Evolutionary conservation across 2,888 invertebrate species (phyloP), one percentile per base, ranked within the genome.

Genomic region (Agonopterix alstromeriana): DNA sequence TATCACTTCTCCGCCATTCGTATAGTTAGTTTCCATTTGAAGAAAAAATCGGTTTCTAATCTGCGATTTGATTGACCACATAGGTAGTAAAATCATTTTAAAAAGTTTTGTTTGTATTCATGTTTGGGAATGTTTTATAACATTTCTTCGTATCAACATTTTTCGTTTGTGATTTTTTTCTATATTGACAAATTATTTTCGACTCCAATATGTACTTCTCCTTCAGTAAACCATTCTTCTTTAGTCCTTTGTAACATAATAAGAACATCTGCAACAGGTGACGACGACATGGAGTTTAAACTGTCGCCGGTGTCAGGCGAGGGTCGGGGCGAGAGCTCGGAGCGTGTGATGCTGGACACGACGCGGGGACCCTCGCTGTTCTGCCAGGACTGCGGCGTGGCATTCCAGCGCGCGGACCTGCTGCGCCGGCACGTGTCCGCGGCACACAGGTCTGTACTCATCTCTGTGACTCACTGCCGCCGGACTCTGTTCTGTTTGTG

Each of bases 381-480:
- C 77, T 95, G 95, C 65, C 91, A 92, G 54, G 93, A 93, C 52
- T 96, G 95, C 66, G 95, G 94, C 45, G 92, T 94, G 59, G 93
- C 94, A 2, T 95, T 95, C 80, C 94, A 94, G 67, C 89, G 95
- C 10, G 91, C 93, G 41, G 95, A 95, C 72, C 85, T 94, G 60
- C 81, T 95, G 49, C 90, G 93, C 48, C 86, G 94, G 9, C 95
- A 95, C 69, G 90, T 91, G 17, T 91, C 92, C 43, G 87, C 89
- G 0, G 89, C 89, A 2, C 89, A 89, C 55, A 87, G 83, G 89
- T 88, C 70, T n/a, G 47, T 27, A 27, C 27, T 0, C 27, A 5
- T 27, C 27, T 27, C 27, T 27, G 12, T 9, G 11, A 5, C 2
- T 42, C 7, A 48, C 42, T 8, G 42, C 8, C 7, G 10, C 42